These are phyloP conservation scores for Drosophila siamana DNA, from an alignment of 2,888 invertebrate genomes.

Conservation along the genomic window DNA sequence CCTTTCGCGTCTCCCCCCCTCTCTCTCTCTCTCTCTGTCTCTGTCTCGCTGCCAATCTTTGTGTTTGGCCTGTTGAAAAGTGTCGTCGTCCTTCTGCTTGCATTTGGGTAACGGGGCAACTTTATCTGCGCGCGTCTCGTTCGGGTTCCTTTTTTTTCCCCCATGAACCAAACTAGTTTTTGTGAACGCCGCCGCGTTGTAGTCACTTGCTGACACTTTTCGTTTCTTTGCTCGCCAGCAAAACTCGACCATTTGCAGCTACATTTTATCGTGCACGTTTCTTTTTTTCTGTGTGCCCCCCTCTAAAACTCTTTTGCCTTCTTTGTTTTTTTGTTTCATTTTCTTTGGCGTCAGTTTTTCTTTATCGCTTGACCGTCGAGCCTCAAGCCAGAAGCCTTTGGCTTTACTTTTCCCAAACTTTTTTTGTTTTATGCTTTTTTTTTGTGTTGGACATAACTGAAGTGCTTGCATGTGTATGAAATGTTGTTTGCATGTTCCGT, in stretches of 20 bases:
- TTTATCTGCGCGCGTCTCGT: conserved; percentile 59
- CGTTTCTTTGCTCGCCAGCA: conserved; percentile 57
- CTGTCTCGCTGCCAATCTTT: neutral
- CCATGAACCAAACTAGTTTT: conserved; percentile 58
- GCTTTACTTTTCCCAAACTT: conserved; percentile 38
- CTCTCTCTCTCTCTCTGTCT: neutral
- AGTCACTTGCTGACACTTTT: conserved; percentile 74
- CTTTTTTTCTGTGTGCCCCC: conserved; percentile 7
- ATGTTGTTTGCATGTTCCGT: conserved; percentile 13
- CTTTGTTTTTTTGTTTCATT: conserved; percentile 31
- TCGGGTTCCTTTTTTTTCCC: conserved; percentile 28
- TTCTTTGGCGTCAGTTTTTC: conserved; percentile 57
- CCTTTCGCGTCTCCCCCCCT: too few species aligned
- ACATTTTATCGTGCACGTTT: conserved; percentile 65
- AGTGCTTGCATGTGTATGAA: conserved; percentile 15
- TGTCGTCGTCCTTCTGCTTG: conserved; percentile 39
- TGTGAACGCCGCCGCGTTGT: conserved; percentile 29
- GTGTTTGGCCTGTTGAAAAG: conserved; percentile 28
- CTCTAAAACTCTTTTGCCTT: conserved; percentile 1
- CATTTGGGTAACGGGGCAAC: conserved; percentile 51
- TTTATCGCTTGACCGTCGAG: conserved; percentile 69
- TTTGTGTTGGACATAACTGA: conserved; percentile 7
- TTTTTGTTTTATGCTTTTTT: conserved; percentile 1
- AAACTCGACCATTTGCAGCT: conserved; percentile 53
- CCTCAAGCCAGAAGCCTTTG: conserved; percentile 38